Evolutionary conservation across 2,113 vertebrate species (phyloP).

Genomic region (Triplophysa siluroides): DNA sequence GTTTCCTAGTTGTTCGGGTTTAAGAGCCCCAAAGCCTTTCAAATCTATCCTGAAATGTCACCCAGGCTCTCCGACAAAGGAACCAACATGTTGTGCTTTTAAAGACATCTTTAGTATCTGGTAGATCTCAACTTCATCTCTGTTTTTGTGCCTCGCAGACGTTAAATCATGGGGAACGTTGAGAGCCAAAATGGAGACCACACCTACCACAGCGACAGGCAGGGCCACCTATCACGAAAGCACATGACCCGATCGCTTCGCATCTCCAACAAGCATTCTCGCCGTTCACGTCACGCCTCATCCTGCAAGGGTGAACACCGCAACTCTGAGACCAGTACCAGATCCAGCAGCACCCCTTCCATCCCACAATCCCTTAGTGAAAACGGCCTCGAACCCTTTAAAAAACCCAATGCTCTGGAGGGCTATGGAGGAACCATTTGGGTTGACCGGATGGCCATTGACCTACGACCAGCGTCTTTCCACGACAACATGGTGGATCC

Average conservation of each 20-base stretch:
- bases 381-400: slow-evolving; percentile 86
- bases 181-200: slow-evolving; percentile 93
- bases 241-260: slow-evolving; percentile 90
- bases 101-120: not conserved
- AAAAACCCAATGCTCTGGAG: slow-evolving; percentile 72
- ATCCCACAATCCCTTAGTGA: slow-evolving; percentile 95
- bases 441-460: slow-evolving; percentile 85
- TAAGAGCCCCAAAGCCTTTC: not conserved
- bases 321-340: slow-evolving; percentile 86
- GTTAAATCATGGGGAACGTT: slow-evolving; percentile 91
- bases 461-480: slow-evolving; percentile 86
- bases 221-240: slow-evolving; percentile 84
- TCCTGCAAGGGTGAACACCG: slow-evolving; percentile 83
- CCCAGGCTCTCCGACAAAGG: not conserved
- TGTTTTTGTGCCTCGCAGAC: slow-evolving; percentile 62
- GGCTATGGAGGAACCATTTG: slow-evolving; percentile 84
- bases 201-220: slow-evolving; percentile 80
- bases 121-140: not conserved
- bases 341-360: slow-evolving; percentile 96
- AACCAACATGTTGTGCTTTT: not conserved
- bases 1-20: slow-evolving; percentile 24
- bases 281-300: slow-evolving; percentile 79
- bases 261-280: slow-evolving; percentile 80
- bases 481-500: slow-evolving; percentile 72
- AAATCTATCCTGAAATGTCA: slow-evolving; percentile 16